Conservation (phyloP, 2,797 vertebrate species). For the Linurgus olivaceus region DNA sequence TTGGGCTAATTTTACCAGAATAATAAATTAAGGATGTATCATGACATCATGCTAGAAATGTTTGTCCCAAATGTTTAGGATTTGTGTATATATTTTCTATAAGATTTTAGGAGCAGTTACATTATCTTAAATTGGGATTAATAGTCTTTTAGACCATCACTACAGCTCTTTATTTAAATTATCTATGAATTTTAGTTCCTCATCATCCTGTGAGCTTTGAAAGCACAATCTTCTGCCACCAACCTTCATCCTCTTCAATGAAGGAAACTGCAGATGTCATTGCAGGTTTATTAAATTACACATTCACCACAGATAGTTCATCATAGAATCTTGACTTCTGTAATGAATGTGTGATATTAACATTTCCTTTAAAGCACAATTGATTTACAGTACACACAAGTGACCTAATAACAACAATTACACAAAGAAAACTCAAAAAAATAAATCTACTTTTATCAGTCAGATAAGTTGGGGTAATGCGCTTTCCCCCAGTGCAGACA, state of each 20-base stretch:
- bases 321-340: background rate
- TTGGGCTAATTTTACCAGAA: background rate
- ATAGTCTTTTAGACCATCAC: background rate
- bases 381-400: background rate
- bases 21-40: background rate
- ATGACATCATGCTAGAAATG: background rate
- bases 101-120: background rate
- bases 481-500: accelerated
- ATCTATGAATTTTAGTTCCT: background rate
- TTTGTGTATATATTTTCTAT: background rate
- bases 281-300: background rate
- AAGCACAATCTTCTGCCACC: background rate
- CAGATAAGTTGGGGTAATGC: background rate
- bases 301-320: background rate
- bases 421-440: background rate
- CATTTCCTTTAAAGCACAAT: background rate
- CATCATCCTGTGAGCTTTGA: background rate
- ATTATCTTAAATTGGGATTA: background rate
- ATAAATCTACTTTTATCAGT: background rate
- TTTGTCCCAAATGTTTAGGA: background rate
- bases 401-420: background rate
- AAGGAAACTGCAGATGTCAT: background rate
- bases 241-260: background rate
- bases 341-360: background rate
- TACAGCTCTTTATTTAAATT: background rate